Evolutionary conservation across 1,140 invertebrate species (phyloP), one percentile per base, ranked within the genome.

Genomic region (Zaprionus camerounensis): DNA sequence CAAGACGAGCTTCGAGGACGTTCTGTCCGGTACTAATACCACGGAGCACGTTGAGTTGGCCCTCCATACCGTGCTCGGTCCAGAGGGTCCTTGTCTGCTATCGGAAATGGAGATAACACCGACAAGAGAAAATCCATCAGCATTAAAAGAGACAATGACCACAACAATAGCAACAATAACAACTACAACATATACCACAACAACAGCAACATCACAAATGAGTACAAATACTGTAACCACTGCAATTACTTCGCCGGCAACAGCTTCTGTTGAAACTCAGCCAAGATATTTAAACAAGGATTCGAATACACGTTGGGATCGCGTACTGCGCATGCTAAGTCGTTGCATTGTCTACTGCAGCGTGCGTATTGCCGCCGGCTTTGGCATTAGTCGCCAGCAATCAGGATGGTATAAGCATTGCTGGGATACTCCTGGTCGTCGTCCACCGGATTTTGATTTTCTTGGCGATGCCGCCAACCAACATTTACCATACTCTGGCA

Each of bases 361-460:
- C 12, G 38, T 28, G 9, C 65, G 70, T 0, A 57, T 86, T 41
- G 80, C 77, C 5, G 59, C 80, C 5, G 83, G 83, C 0, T 75
- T 87, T 24, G 83, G 83, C 0, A 31, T 86, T 57, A 80, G 70
- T 6, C 77, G 58, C 1, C 83, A 86, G 34, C 76, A 80, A 34
- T 51, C 67, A 0, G 51, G 59, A 5, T 86, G 83, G 83, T 86
- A 86, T 44, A 86, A 87, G 13, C 77, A 86, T 36, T 86, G 83
- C 64, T 86, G 80, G 84, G 62, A 80, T 7, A 56, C 63, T 56
- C 84, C 68, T 5, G 66, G 63, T 0, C 26, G 68, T 6, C 66
- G 62, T 22, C 51, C 65, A 7, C 71, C 44, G 36, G 57, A 57
- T 17, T 9, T 77, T 1, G 22, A 28, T 26, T 34, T 61, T 2